A percentile compares a stretch with the other conserved stretches of the same genome.
Conservation (phyloP, 1,140 invertebrate species). For the Ditylenchus dipsaci region DNA sequence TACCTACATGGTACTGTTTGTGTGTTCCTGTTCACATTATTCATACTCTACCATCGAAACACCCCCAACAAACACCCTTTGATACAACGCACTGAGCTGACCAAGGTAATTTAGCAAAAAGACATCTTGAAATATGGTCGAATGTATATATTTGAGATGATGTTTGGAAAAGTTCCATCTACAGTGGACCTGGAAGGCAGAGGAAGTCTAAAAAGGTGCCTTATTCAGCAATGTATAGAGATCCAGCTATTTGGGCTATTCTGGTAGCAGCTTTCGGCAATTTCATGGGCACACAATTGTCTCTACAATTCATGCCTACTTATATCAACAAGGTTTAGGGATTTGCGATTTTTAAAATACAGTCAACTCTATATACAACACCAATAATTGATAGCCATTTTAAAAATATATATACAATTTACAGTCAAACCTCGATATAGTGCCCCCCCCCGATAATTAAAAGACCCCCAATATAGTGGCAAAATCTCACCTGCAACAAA, state of each 20-base stretch:
- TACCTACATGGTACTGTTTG: constrained; percentile 46
- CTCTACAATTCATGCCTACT: constrained; percentile 43
- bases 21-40: constrained; percentile 46
- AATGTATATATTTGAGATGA: constrained; percentile 25
- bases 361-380: background rate
- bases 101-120: constrained; percentile 25
- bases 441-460: too few relatives aligned
- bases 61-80: constrained; percentile 37
- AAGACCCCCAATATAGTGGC: too few relatives aligned
- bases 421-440: too few relatives aligned
- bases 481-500: too few relatives aligned
- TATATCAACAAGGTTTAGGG: constrained; percentile 38
- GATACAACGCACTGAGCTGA: constrained; percentile 33
- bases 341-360: too few relatives aligned
- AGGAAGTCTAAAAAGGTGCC: constrained; percentile 43
- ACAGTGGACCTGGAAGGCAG: constrained; percentile 39
- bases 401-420: background rate
- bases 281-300: constrained; percentile 45
- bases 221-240: constrained; percentile 34
- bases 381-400: background rate
- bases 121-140: background rate
- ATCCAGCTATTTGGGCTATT: constrained; percentile 44
- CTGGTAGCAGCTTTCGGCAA: constrained; percentile 44
- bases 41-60: constrained; percentile 51
- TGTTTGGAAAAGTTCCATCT: constrained; percentile 43